Percentiles rank a stretch among this genome's conserved stretches.
Evolutionary conservation across 2,797 vertebrate genomes (phyloP).

Genomic region (Phrynocephalus vlangalii): DNA sequence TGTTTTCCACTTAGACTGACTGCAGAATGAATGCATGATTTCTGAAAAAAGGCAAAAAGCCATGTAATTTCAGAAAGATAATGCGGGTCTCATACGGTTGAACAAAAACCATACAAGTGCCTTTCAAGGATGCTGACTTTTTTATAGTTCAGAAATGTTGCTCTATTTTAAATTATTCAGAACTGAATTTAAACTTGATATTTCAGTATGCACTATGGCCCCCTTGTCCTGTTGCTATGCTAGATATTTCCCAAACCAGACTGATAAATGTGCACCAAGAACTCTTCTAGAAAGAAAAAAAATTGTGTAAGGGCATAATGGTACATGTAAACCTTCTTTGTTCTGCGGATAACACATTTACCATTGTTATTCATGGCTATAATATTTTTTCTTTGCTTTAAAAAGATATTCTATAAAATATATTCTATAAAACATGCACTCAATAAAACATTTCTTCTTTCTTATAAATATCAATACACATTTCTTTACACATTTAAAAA

Average conservation of each 20-base stretch:
- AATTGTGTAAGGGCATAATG: not conserved
- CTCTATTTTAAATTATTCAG: conserved; percentile 36
- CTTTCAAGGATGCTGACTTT: not conserved
- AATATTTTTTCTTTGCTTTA: not conserved
- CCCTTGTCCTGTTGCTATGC: not conserved
- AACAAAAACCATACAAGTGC: conserved; percentile 4
- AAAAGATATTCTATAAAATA: not conserved
- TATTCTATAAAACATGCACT: not conserved
- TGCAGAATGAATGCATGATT: not conserved
- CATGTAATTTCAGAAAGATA: not conserved
- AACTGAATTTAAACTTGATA: not conserved
- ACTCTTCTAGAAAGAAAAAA: not conserved
- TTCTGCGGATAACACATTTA: rapidly evolving
- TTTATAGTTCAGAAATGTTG: conserved; percentile 23
- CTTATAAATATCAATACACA: not conserved
- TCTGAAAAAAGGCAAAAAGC: not conserved
- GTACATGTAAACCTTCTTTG: not conserved
- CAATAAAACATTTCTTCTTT: not conserved
- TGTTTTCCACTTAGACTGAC: not conserved
- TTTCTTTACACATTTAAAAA: conserved; percentile 21
- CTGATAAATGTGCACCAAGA: not conserved
- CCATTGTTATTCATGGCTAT: not conserved
- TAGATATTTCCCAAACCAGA: not conserved
- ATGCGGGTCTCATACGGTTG: not conserved
- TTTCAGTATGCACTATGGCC: not conserved